These are phyloP conservation scores for Polia nebulosa DNA, from an alignment of 2,888 invertebrate genomes.

Conservation along the genomic window DNA sequence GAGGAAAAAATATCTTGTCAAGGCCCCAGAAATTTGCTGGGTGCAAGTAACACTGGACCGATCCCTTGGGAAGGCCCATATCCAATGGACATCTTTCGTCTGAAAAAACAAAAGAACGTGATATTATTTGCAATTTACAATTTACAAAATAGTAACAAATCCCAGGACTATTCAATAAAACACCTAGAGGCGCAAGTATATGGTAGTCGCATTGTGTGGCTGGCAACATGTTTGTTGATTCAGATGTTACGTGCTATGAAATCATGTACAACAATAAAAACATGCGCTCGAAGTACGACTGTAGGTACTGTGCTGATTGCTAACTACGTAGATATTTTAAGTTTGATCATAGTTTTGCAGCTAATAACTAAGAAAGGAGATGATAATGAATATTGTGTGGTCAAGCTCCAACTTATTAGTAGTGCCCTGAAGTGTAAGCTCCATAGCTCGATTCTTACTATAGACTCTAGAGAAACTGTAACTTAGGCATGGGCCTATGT, in stretches of 20 bases:
- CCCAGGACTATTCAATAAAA: not conserved
- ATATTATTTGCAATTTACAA: not conserved
- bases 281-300: conserved; percentile 8
- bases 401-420: not conserved
- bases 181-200: not conserved
- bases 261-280: conserved; percentile 61
- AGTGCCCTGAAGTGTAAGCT: not conserved
- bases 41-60: not conserved
- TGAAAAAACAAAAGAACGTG: not conserved
- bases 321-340: conserved; percentile 35
- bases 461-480: not conserved
- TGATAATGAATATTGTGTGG: not conserved
- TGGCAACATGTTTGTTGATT: conserved; percentile 59
- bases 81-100: not conserved
- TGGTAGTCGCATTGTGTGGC: conserved; percentile 34
- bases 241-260: conserved; percentile 63
- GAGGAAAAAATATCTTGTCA: not conserved
- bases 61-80: not conserved
- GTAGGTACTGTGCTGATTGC: conserved; percentile 41
- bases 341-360: conserved; percentile 15
- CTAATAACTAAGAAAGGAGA: not conserved
- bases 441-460: not conserved
- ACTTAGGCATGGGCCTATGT: too few relatives aligned
- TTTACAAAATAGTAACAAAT: not conserved
- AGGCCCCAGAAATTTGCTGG: not conserved